phyloP scores from a whole-genome alignment of 2,113 vertebrate species.

The Microcebus jonahi region DNA sequence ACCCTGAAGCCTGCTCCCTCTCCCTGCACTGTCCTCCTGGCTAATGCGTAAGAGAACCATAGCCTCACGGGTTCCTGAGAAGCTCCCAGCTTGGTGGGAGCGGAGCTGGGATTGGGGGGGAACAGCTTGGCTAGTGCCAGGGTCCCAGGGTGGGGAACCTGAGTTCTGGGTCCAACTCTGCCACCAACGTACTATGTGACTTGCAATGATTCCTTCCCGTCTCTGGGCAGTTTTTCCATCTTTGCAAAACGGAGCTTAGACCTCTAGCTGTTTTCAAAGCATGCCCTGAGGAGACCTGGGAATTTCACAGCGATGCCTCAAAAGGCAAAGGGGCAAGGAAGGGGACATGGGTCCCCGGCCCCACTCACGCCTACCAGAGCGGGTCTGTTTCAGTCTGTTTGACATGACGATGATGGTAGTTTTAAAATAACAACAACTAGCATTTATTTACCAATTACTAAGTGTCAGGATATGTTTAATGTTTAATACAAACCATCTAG shows the following conservation, averaged over 20 bases:
- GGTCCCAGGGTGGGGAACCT: background rate
- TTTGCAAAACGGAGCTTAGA: background rate
- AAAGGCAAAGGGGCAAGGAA: background rate
- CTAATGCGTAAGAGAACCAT: too few species aligned
- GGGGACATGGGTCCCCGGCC: background rate
- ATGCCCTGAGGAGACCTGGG: background rate
- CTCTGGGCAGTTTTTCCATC: background rate
- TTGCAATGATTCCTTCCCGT: background rate
- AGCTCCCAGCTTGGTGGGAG: background rate
- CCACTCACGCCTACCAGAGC: background rate
- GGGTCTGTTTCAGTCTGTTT: background rate
- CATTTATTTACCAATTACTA: background rate
- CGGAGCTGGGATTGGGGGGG: background rate
- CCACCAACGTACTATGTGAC: rapidly evolving
- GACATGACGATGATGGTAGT: background rate
- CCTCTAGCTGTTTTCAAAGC: background rate
- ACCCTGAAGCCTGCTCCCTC: background rate
- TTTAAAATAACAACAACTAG: background rate
- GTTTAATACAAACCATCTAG: background rate
- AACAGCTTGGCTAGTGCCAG: background rate
- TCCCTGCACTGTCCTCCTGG: background rate
- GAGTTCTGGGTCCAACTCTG: background rate
- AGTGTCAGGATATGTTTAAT: background rate
- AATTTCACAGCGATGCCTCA: background rate
- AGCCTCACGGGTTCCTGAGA: background rate